Evolutionary conservation across 2,888 invertebrate species (phyloP).

Genomic region (Altica lythri): DNA sequence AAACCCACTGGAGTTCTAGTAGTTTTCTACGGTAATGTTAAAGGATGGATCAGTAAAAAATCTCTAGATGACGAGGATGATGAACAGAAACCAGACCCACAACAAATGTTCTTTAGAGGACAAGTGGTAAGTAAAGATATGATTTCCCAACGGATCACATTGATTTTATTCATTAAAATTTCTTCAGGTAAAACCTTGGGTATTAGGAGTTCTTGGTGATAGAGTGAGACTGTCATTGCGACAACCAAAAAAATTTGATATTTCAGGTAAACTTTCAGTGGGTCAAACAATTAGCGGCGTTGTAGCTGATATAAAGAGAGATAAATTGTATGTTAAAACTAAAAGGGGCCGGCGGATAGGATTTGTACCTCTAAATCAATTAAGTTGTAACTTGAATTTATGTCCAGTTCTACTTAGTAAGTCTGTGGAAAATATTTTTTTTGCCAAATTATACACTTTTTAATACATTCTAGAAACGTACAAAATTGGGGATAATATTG

Average conservation of each 20-base stretch:
- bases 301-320: constrained; percentile 48
- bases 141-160: too few species aligned
- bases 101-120: constrained; percentile 62
- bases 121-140: constrained; percentile 59
- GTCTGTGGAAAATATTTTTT: constrained; percentile 28
- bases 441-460: background rate
- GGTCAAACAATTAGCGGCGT: constrained; percentile 56
- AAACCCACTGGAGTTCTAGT: constrained; percentile 60
- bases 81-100: constrained; percentile 45
- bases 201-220: constrained; percentile 53
- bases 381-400: constrained; percentile 53
- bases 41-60: constrained; percentile 57
- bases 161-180: too few species aligned
- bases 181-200: constrained; percentile 61
- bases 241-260: constrained; percentile 36
- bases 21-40: constrained; percentile 64
- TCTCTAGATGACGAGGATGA: constrained; percentile 41
- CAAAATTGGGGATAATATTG: constrained; percentile 44
- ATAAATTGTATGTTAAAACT: constrained; percentile 55
- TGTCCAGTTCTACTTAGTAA: constrained; percentile 48
- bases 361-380: constrained; percentile 54
- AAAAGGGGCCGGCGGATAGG: constrained; percentile 45
- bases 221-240: constrained; percentile 59
- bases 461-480: constrained; percentile 42
- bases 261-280: constrained; percentile 49